Percentiles rank a stretch among this genome's conserved stretches.
Evolutionary conservation across 2,888 invertebrate genomes (phyloP).

Genomic region (Campoplex capitator): DNA sequence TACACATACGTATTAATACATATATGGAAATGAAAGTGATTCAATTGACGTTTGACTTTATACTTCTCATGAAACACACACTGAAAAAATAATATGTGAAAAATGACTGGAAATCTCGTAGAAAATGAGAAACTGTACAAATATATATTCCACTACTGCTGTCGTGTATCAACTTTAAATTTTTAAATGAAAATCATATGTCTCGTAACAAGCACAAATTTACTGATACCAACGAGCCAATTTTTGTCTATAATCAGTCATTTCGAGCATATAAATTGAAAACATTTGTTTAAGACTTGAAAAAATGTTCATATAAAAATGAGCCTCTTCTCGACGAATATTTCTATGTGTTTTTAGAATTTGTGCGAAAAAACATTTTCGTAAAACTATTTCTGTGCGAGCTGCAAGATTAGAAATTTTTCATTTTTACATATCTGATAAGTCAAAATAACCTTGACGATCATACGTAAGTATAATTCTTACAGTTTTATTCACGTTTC

Average conservation of each 20-base stretch:
- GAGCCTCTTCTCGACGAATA: too few relatives aligned
- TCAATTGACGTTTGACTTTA: conserved; percentile 9
- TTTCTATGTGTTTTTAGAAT: too few relatives aligned
- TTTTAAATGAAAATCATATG: not conserved
- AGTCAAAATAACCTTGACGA: not conserved
- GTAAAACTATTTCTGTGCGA: too few relatives aligned
- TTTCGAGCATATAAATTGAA: not conserved
- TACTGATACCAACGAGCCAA: not conserved
- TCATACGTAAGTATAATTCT: not conserved
- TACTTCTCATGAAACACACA: not conserved
- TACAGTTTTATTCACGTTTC: not conserved
- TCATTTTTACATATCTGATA: not conserved
- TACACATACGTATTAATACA: not conserved
- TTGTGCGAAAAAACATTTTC: too few relatives aligned
- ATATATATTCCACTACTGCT: too few relatives aligned
- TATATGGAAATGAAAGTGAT: conserved; percentile 10
- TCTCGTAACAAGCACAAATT: not conserved
- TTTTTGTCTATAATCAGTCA: not conserved
- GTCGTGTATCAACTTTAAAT: not conserved
- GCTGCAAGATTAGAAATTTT: not conserved
- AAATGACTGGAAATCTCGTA: not conserved
- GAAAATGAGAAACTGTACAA: not conserved
- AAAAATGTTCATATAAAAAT: too few relatives aligned
- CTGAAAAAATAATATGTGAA: not conserved
- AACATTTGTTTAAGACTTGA: too few relatives aligned